Conservation (phyloP, 2,888 invertebrate genomes). For the Dyspetes luteomarginatus region DNA sequence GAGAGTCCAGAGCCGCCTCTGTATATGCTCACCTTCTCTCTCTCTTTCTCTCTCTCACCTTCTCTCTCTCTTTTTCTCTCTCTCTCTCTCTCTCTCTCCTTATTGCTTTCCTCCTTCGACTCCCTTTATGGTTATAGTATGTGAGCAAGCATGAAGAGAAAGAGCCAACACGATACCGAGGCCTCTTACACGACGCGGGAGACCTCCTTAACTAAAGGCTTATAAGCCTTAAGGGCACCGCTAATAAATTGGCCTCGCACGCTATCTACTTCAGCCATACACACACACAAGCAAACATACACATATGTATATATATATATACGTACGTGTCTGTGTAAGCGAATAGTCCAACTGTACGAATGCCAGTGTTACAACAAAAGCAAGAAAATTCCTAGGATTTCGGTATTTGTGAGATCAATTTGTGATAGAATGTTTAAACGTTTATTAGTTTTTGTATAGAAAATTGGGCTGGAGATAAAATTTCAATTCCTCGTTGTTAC, state of each 20-base stretch:
- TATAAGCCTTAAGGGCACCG: constrained; percentile 74
- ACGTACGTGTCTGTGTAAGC: constrained; percentile 3
- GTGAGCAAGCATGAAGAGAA: constrained; percentile 21
- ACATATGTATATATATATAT: constrained; percentile 13
- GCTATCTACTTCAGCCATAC: constrained; percentile 55
- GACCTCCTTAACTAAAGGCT: constrained; percentile 77
- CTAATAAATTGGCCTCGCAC: constrained; percentile 79
- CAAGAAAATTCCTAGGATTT: neutral
- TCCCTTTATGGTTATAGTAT: constrained; percentile 63
- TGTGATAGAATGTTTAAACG: neutral
- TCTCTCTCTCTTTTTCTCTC: constrained; percentile 43
- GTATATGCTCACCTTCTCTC: constrained; percentile 48
- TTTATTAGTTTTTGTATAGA: no score
- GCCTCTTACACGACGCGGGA: constrained; percentile 69
- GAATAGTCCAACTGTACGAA: constrained; percentile 21
- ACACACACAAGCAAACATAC: no score
- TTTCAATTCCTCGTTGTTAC: no score
- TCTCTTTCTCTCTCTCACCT: no score
- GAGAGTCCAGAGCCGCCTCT: constrained; percentile 66
- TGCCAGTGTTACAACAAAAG: constrained; percentile 12
- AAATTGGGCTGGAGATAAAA: neutral
- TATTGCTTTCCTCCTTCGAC: constrained; percentile 33
- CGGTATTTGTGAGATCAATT: neutral
- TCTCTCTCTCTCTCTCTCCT: neutral
- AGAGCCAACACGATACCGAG: constrained; percentile 55